phyloP scores from a whole-genome alignment of 1,140 invertebrate genomes.

The Pomacea maculata region DNA sequence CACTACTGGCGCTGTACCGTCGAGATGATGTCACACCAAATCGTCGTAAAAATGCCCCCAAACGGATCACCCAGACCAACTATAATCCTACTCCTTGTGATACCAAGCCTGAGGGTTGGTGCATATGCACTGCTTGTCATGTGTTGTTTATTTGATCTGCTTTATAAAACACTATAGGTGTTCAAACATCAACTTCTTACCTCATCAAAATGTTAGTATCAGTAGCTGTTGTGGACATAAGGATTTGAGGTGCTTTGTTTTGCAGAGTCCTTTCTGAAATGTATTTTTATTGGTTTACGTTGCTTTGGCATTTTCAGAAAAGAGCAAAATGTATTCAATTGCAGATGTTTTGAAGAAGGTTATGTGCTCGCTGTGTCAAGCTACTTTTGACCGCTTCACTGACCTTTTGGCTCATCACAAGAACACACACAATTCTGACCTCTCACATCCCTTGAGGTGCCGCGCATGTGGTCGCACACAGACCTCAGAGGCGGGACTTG shows the following conservation, averaged over 20 bases:
- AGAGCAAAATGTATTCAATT: background rate
- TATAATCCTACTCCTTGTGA: constrained; percentile 19
- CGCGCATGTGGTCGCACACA: constrained; percentile 32
- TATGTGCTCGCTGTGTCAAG: constrained; percentile 37
- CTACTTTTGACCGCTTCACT: constrained; percentile 32
- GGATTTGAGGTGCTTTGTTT: too few species aligned
- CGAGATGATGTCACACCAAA: constrained; percentile 8
- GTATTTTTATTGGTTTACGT: too few species aligned
- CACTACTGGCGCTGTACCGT: constrained; percentile 15
- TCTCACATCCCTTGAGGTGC: constrained; percentile 31
- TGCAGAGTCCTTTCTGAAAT: too few species aligned
- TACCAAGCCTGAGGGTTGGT: constrained; percentile 16
- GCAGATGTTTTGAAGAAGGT: constrained; percentile 32
- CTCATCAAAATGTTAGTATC: too few species aligned
- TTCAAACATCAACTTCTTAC: too few species aligned
- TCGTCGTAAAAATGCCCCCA: constrained; percentile 11
- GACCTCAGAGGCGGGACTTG: constrained; percentile 33
- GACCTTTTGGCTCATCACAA: constrained; percentile 36
- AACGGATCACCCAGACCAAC: constrained; percentile 14
- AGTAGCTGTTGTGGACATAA: too few species aligned
- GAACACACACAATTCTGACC: constrained; percentile 34
- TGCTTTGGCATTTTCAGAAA: too few species aligned
- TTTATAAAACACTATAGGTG: too few species aligned
- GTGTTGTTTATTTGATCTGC: too few species aligned
- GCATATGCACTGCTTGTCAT: too few species aligned